These are phyloP conservation scores for Xerus inauris DNA, from an alignment of 2,113 vertebrate species.

Conservation along the genomic window DNA sequence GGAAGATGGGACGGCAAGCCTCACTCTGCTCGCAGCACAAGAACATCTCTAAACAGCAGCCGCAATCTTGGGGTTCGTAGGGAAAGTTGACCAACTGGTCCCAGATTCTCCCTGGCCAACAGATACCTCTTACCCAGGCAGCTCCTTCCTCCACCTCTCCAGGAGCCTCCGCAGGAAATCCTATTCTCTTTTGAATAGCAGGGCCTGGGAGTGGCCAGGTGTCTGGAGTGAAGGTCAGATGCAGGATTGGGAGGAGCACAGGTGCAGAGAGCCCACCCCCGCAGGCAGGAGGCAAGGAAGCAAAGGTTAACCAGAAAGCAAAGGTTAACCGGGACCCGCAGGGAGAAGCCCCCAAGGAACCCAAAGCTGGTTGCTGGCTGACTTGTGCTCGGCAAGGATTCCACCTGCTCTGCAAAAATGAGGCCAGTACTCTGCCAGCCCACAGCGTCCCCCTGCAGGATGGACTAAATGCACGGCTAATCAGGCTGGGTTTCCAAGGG, in stretches of 20 bases:
- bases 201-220: neutral
- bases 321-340: neutral
- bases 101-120: neutral
- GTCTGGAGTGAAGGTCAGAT: neutral
- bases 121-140: neutral
- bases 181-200: neutral
- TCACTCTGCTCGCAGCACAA: rapidly evolving
- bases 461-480: neutral
- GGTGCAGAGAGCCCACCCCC: neutral
- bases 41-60: neutral
- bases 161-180: neutral
- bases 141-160: neutral
- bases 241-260: neutral
- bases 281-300: neutral
- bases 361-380: neutral
- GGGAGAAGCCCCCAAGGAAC: neutral
- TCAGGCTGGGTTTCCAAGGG: slow-evolving; percentile 1
- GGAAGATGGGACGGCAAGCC: neutral
- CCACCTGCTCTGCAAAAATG: neutral
- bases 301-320: neutral
- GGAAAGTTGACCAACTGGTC: rapidly evolving
- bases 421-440: slow-evolving; percentile 16
- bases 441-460: neutral
- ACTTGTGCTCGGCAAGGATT: neutral
- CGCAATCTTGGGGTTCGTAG: rapidly evolving